Percentiles rank a stretch among this genome's conserved stretches.
Conservation (phyloP, 2,113 vertebrate genomes). For the Echinops telfairi region DNA sequence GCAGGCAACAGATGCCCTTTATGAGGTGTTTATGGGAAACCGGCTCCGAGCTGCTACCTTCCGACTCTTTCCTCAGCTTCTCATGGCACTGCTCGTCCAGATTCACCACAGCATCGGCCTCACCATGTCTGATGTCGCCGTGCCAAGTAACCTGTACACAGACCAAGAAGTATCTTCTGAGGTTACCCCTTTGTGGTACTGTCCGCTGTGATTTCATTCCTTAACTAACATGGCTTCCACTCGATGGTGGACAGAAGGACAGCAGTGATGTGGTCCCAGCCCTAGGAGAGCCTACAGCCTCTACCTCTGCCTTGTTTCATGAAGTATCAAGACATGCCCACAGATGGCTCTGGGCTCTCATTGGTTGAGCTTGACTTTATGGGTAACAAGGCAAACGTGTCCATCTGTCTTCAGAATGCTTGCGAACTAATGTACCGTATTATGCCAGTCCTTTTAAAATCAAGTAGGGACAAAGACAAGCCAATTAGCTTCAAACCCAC, state of each 20-base stretch:
- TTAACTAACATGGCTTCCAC: not conserved
- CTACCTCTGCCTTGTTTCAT: not conserved
- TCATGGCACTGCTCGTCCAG: slow-evolving; percentile 79
- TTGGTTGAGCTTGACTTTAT: slow-evolving; percentile 17
- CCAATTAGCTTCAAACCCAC: not conserved
- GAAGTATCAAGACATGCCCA: not conserved
- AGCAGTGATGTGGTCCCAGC: not conserved
- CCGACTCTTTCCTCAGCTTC: slow-evolving; percentile 81
- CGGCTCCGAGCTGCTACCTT: slow-evolving; percentile 62
- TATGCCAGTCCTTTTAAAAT: not conserved
- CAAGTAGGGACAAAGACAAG: not conserved
- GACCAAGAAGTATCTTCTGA: slow-evolving; percentile 50
- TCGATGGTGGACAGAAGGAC: not conserved
- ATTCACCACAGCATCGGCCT: slow-evolving; percentile 78
- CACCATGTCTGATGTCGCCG: slow-evolving; percentile 77
- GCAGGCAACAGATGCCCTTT: slow-evolving; percentile 77
- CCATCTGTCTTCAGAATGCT: not conserved
- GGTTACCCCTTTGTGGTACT: slow-evolving; percentile 77
- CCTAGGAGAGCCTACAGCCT: not conserved
- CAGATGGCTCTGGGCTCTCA: slow-evolving; percentile 14
- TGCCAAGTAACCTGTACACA: slow-evolving; percentile 63
- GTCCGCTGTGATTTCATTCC: slow-evolving; percentile 7
- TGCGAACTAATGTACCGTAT: slow-evolving; percentile 13
- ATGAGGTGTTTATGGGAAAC: slow-evolving; percentile 79
- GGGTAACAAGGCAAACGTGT: not conserved